These are phyloP conservation scores for Drosophila rubida DNA, from an alignment of 2,888 invertebrate genomes.

Conservation along the genomic window DNA sequence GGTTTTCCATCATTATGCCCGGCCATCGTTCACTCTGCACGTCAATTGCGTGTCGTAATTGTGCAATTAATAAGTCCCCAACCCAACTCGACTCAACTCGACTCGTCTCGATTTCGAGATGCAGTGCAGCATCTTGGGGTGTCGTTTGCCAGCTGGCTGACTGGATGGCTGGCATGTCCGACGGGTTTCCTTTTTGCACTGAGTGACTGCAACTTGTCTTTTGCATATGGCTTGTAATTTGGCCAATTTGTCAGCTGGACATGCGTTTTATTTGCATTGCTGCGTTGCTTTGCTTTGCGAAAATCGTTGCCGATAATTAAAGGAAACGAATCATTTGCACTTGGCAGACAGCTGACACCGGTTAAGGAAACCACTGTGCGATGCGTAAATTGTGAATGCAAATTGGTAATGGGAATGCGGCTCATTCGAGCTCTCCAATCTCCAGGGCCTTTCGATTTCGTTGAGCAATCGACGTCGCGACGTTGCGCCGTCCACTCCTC, in stretches of 20 bases:
- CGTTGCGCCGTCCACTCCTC: slow-evolving; percentile 12
- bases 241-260: slow-evolving; percentile 79
- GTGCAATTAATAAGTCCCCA: slow-evolving; percentile 76
- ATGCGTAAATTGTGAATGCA: too few relatives aligned
- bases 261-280: slow-evolving; percentile 75
- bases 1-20: slow-evolving; percentile 65
- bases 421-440: slow-evolving; percentile 5
- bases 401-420: background rate
- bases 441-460: slow-evolving; percentile 30
- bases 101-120: slow-evolving; percentile 16
- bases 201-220: slow-evolving; percentile 19
- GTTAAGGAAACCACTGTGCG: slow-evolving; percentile 16
- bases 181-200: slow-evolving; percentile 62
- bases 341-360: slow-evolving; percentile 38
- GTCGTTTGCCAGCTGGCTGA: slow-evolving; percentile 7
- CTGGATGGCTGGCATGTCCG: slow-evolving; percentile 49
- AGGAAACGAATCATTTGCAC: slow-evolving; percentile 73
- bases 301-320: slow-evolving; percentile 59
- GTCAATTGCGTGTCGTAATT: slow-evolving; percentile 79
- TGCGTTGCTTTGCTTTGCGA: slow-evolving; percentile 45
- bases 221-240: slow-evolving; percentile 61
- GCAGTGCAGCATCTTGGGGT: slow-evolving; percentile 31
- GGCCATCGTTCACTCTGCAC: slow-evolving; percentile 66
- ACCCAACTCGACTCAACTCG: slow-evolving; percentile 11
- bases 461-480: background rate